Percentiles rank a stretch among this genome's conserved stretches.
These are phyloP conservation scores for Acrocera orbiculus DNA, from an alignment of 2,888 invertebrate species.

Conservation along the genomic window DNA sequence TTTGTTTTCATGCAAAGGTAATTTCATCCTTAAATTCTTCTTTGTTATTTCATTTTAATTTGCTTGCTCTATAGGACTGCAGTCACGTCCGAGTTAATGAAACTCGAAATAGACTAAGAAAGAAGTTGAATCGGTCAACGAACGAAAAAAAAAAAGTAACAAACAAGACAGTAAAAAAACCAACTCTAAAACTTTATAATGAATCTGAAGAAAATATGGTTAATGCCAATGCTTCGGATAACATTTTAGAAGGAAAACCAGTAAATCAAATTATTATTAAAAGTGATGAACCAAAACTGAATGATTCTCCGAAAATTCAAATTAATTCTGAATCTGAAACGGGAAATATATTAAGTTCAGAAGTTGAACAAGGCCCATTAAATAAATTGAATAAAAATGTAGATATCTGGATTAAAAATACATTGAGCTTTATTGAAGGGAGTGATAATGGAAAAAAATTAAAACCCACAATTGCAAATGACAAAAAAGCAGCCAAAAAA, in stretches of 20 bases:
- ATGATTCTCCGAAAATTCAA: no score
- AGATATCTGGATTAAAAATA: slow-evolving; percentile 28
- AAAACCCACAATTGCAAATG: slow-evolving; percentile 18
- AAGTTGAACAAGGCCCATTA: no score
- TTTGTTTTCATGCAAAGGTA: slow-evolving; percentile 24
- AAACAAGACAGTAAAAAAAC: neutral
- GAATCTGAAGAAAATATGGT: no score
- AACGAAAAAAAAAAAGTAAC: slow-evolving; percentile 23
- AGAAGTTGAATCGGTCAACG: slow-evolving; percentile 26
- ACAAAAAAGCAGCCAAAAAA: slow-evolving; percentile 30
- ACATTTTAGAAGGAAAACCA: no score
- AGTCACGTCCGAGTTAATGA: slow-evolving; percentile 29
- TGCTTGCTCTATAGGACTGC: slow-evolving; percentile 20
- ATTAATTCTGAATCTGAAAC: no score
- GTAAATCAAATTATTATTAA: no score
- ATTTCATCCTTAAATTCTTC: neutral
- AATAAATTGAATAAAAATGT: no score
- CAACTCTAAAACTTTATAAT: no score
- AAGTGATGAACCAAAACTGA: no score
- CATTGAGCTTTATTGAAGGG: slow-evolving; percentile 27
- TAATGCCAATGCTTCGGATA: no score
- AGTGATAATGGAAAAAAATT: slow-evolving; percentile 14
- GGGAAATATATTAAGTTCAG: no score
- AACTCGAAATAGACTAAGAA: slow-evolving; percentile 29
- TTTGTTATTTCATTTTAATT: slow-evolving; percentile 1